Evolutionary conservation across 1,140 invertebrate species (phyloP), one percentile per base, ranked within the genome.

Genomic region (Sitophilus oryzae): DNA sequence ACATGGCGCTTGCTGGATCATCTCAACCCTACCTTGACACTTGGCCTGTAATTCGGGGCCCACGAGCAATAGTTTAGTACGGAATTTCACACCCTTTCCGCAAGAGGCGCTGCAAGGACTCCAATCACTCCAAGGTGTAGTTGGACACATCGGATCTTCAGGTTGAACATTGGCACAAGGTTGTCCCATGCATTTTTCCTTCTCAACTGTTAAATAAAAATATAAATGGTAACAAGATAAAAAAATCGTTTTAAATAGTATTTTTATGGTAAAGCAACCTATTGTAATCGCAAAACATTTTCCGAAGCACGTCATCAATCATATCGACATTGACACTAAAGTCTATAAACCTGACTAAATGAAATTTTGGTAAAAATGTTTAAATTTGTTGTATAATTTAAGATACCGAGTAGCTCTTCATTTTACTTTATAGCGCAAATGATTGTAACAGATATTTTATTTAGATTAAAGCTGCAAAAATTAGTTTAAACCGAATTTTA

Each of bases 71-170:
- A 86, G 69, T 10, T 90, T 77, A 11, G 82, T 88, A 47, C 91
- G 77, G 59, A 86, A 76, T 63, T 80, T 78, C 3, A 83, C 73
- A 1, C 88, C 88, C 59, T 77, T 77, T 1, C 85, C 86, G 60
- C 86, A 88, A 14, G 81, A 77, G 1, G 78, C 79, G n/a, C 79
- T 83, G 66, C 86, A 89, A 0, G 83, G 83, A 21, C 81, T 82
- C 84, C 85, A 89, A 47, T 85, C 78, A 43, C 81, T 81, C 84
- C 84, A 86, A 1, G 79, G 75, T 0, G 84, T 83, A 14, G 86
- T 81, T 35, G 81, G 75, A 63, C 85, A 88, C 50, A 73, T 68
- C 0, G 82, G 77, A 72, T 82, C 80, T 1, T 72, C 63, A 0
- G 75, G 45, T 57, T 84, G 79, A n/a, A 72, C 63, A 37, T 73